phyloP scores from a whole-genome alignment of 1,140 invertebrate genomes.

The Leptopilina boulardi region DNA sequence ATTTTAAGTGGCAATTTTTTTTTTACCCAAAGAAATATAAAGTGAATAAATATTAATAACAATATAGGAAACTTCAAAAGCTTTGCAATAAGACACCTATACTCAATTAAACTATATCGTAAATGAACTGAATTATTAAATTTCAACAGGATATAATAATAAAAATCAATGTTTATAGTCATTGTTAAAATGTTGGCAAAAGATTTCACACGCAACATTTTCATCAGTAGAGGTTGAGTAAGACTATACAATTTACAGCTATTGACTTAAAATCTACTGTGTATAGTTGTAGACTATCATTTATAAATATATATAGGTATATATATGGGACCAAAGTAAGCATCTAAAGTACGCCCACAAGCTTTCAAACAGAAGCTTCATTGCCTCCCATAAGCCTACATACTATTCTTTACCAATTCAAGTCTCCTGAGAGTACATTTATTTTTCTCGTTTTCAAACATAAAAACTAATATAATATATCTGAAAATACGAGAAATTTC shows the following conservation, averaged over 20 bases:
- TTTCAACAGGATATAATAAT: slow-evolving; percentile 10
- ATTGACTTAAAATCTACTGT: slow-evolving; percentile 53
- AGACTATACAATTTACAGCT: slow-evolving; percentile 62
- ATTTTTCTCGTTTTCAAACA: background rate
- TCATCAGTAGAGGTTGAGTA: slow-evolving; percentile 46
- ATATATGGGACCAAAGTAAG: background rate
- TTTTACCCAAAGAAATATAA: too few species aligned
- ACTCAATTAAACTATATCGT: too few species aligned
- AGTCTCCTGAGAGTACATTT: slow-evolving; percentile 4
- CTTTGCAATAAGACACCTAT: too few species aligned
- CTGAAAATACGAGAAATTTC: too few species aligned
- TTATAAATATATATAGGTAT: background rate
- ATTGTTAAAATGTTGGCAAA: slow-evolving; percentile 29
- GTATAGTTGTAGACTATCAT: background rate
- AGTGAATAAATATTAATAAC: background rate
- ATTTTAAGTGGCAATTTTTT: too few species aligned
- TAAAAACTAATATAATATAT: background rate
- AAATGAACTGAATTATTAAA: slow-evolving; percentile 23
- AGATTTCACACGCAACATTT: slow-evolving; percentile 46
- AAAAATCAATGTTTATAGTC: background rate
- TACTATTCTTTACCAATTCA: slow-evolving; percentile 11
- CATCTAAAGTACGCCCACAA: slow-evolving; percentile 18
- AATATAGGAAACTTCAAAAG: too few species aligned
- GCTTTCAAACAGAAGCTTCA: slow-evolving; percentile 30
- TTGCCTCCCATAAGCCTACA: slow-evolving; percentile 10